These are phyloP conservation scores for Sweltsa coloradensis DNA, from an alignment of 1,140 invertebrate species.

Conservation along the genomic window DNA sequence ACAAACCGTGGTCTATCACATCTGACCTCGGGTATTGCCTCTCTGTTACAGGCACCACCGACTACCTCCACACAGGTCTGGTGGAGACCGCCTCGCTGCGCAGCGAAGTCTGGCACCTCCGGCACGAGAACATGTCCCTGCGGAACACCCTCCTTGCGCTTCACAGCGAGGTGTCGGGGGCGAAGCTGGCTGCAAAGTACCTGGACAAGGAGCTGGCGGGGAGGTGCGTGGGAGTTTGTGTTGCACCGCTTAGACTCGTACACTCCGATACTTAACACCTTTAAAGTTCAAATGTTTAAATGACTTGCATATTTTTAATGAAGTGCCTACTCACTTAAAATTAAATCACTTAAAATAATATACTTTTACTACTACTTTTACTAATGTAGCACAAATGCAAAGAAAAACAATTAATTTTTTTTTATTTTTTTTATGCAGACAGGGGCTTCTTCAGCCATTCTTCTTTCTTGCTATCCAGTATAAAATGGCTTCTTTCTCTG, in stretches of 20 bases:
- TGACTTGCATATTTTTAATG: not conserved
- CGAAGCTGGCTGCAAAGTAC: conserved; percentile 71
- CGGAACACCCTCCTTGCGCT: conserved; percentile 54
- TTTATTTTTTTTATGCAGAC: too few relatives aligned
- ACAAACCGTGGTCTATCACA: not conserved
- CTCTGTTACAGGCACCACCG: conserved; percentile 5
- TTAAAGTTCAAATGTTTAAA: not conserved
- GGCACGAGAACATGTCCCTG: conserved; percentile 55
- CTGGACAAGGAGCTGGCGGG: conserved; percentile 77
- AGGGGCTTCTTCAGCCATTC: too few relatives aligned
- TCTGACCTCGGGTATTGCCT: not conserved
- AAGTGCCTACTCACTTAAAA: too few relatives aligned
- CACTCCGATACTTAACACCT: not conserved
- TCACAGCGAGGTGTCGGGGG: conserved; percentile 72
- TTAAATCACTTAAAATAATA: too few relatives aligned
- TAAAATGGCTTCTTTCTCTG: too few relatives aligned
- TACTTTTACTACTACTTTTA: not conserved
- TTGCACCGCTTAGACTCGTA: not conserved
- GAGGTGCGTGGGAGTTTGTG: conserved; percentile 30
- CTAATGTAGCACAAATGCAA: not conserved
- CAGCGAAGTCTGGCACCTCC: conserved; percentile 50
- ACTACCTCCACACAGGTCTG: conserved; percentile 21
- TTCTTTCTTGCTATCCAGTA: too few relatives aligned
- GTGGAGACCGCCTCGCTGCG: conserved; percentile 35
- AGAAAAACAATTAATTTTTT: not conserved